Base-by-base conservation (phyloP, 2,797 vertebrate species). In the Leptoclinus maculatus region DNA sequence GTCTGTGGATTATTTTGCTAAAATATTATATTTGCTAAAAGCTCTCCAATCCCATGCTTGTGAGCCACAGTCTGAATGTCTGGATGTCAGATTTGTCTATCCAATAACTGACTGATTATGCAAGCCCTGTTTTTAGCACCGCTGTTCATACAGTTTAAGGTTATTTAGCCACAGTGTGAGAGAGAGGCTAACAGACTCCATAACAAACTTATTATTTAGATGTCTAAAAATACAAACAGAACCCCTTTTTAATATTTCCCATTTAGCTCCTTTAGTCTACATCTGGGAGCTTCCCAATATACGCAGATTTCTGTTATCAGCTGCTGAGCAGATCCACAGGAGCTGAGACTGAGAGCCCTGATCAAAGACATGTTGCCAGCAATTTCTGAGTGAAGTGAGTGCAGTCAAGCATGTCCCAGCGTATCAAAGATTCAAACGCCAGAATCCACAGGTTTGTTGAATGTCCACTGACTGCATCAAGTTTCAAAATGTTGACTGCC, bases 301-400 rank as follows among this genome's bases (percentile, higher is more conserved):
- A n/a, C n/a, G 10, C 60, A 59, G 16, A 69, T 74, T 72, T 71
- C 34, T 66, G 75, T 76, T 81, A 63, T 74, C 75, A 68, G 59
- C 49, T n/a, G 58, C 68, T 65, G 54, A 84, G 69, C 73, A 82
- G 79, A 78, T 69, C 62, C 74, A 76, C 73, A 6, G 51, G n/a
- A 74, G 71, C 45, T 47, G 19, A 75, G 54, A 80, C 66, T 43
- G 23, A 71, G 54, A 77, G 65, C 11, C 34, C 25, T 23, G 71
- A 70, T 83, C 39, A 77, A 59, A 83, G 69, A 80, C 47, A 38
- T 49, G 66, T 58, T 75, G 66, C 83, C 72, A 79, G 76, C 71
- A 74, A 76, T 41, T 71, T 68, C 7, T 64, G 32, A 80, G 32
- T 59, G 32, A 76, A 73, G 39, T 68, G 58, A 66, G 47, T 36